Evolutionary conservation across 2,888 invertebrate species (phyloP), one percentile per base, ranked within the genome.

Genomic region (Neocrepidodera transversa): DNA sequence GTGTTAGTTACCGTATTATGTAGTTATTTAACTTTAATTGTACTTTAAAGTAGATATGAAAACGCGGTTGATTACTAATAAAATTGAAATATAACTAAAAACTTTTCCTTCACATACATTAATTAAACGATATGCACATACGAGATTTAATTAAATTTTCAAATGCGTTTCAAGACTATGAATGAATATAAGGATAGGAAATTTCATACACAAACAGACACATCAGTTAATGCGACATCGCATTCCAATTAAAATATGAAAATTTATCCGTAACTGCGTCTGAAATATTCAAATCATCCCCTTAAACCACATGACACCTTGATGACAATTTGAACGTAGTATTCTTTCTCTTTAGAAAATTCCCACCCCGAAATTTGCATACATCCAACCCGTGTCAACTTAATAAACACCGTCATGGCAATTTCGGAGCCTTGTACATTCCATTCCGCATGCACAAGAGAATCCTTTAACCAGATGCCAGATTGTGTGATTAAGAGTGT

Each of bases 371-470:
- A 57, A 57, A 36, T 50, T 57, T 50, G 17, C 43, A 51, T 35
- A 36, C n/a, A 40, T 49, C 55, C 62, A 53, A 60, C 60, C 65
- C 56, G 38, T 51, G 43, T 54, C 48, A 63, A 60, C 47, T 54
- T 58, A 63, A 63, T 60, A 57, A n/a, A 63, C 57, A 55, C 50
- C 53, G 59, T 63, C 59, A 57, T 49, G 50, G 57, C 53, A 59
- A 55, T 40, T 58, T 51, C 52, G 36, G 42, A 35, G 40, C 51
- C 42, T 56, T 62, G 42, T 51, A 48, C 56, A 48, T 48, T n/a
- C n/a, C n/a, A n/a, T n/a, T 60, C 38, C 52, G 42, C 42, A 60
- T 56, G 48, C 51, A 58, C 50, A 51, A 51, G 38, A 38, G 55
- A 48, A 55, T 48, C 26, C 55, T 18, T 45, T 55, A 36, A 50